Base-by-base conservation (phyloP, 1,140 invertebrate species). In the Drosophila tropicalis region DNA sequence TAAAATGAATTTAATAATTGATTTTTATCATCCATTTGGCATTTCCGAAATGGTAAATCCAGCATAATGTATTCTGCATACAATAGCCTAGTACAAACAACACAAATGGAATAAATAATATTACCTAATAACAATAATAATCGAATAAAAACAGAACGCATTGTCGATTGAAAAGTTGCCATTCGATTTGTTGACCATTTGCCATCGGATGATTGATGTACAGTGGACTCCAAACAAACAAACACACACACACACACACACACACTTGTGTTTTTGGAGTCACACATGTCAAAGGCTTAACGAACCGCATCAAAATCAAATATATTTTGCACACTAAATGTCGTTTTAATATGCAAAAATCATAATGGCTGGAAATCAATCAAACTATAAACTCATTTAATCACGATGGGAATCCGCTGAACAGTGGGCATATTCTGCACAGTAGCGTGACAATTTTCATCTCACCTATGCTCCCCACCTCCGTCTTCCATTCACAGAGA, bases 321-420 rank as follows among this genome's bases (percentile, higher is more conserved):
- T 44, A 10, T 17, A 62, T 62, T 62, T 62, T 19, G 61, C 61
- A 32, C 40, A 62, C 61, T 41, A 62, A 62, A 17, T 36, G 15
- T 25, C 40, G n/a, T 29, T 22, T 62, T 47, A 47, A 62, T 62
- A 62, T 62, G 61, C 61, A 62, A 62, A 58, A 47, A 47, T 62
- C 25, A 47, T 47, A 47, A 47, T 47, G 56, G 56, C 56, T 39
- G 56, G 15, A 19, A 39, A 58, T 58, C 56, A 62, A 62, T 47
- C 40, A 62, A 62, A 22, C 19, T 17, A 19, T 62, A 47, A 62
- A 62, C 22, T 17, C n/a, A 51, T 51, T 51, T 51, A 51, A 51
- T 51, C 44, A 51, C 17, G 17, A 51, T 51, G 44, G 17, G 5
- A 29, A 12, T 29, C 6, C 6, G 17, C 17, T 29, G 29, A 29